phyloP scores from a whole-genome alignment of 2,797 vertebrate genomes.

The Falco concolor region DNA sequence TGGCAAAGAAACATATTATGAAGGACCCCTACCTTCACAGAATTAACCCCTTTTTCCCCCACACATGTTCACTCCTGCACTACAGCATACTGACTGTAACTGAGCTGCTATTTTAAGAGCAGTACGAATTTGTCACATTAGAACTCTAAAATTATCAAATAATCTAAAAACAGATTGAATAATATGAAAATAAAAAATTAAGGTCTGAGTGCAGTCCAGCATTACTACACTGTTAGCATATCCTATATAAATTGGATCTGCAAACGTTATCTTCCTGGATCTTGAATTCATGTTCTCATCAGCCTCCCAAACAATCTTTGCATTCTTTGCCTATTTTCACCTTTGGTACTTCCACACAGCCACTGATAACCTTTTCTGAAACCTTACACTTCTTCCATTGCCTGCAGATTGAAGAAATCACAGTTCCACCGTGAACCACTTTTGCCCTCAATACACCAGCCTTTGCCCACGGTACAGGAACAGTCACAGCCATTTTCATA shows the following conservation, averaged over 20 bases:
- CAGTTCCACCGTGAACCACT: background rate
- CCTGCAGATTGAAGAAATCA: background rate
- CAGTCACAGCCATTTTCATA: too few relatives aligned
- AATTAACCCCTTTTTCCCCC: background rate
- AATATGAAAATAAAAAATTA: background rate
- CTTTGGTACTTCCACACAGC: background rate
- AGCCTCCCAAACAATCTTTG: background rate
- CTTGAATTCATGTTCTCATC: background rate
- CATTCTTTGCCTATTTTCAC: background rate
- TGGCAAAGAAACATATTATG: background rate
- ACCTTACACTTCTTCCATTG: background rate
- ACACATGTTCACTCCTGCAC: background rate
- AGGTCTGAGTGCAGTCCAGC: background rate
- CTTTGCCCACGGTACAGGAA: background rate
- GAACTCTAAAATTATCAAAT: background rate
- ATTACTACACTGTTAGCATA: background rate
- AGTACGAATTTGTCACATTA: background rate
- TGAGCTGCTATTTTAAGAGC: constrained; percentile 1
- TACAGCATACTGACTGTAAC: background rate
- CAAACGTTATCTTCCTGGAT: background rate
- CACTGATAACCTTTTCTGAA: background rate
- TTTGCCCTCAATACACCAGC: background rate
- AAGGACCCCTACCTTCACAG: background rate
- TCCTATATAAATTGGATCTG: background rate
- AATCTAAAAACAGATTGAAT: background rate